Evolutionary conservation across 23 tunicate species (phyloP).

Genomic region (Styela plicata): DNA sequence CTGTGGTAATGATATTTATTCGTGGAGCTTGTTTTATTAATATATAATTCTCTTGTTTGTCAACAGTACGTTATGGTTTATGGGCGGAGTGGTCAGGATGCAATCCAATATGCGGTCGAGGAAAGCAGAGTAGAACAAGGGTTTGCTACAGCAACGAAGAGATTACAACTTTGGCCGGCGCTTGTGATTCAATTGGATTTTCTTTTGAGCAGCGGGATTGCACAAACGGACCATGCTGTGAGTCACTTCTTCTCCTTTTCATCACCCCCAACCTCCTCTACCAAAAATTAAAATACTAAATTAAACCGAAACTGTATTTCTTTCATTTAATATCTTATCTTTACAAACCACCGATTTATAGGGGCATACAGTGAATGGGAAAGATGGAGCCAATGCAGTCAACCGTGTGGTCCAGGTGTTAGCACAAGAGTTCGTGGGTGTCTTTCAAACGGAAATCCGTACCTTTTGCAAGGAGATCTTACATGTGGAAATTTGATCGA

Average conservation of each 20-base stretch:
- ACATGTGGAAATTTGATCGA: background rate
- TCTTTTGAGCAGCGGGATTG: background rate
- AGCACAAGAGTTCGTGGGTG: background rate
- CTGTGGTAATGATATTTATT: too few species aligned
- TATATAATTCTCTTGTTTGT: too few species aligned
- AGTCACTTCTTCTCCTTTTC: background rate
- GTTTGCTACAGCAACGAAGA: background rate
- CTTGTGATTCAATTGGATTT: background rate
- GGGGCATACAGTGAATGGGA: background rate
- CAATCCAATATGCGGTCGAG: background rate
- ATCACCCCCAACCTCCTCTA: too few species aligned
- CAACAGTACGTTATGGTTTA: background rate
- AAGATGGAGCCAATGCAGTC: background rate
- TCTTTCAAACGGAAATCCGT: background rate
- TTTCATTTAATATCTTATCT: too few species aligned
- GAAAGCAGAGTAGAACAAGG: conserved; percentile 9
- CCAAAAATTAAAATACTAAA: too few species aligned
- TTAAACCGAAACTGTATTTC: too few species aligned
- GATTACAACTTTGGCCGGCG: background rate
- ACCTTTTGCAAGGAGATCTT: background rate
- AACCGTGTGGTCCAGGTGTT: background rate
- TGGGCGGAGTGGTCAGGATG: conserved; percentile 1
- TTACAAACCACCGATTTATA: too few species aligned
- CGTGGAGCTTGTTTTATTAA: too few species aligned
- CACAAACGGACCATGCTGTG: background rate